Base-by-base conservation (phyloP, 2,113 vertebrate genomes). In the Falcunculus frontatus region DNA sequence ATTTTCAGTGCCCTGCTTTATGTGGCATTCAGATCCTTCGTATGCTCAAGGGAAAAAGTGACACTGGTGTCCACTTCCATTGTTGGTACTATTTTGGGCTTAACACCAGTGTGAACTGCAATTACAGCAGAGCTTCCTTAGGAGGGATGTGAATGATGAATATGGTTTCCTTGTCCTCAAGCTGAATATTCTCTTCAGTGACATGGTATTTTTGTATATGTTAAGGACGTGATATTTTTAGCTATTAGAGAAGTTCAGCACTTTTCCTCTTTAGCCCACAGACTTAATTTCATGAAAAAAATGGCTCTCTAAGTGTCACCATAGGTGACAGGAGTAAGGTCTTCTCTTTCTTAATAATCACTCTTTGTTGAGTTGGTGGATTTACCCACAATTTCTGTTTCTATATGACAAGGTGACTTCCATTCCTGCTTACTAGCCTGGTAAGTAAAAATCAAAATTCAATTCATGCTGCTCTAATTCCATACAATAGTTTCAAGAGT, bases 41-140 rank as follows among this genome's bases (percentile, higher is more conserved):
- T 67, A 13, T 62, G 52, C 63, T 95, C 37, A 73, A 85, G 68
- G 90, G 86, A 53, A 94, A 96, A 96, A 86, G 19, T 83, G 46
- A 74, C 76, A 74, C 46, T 75, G 32, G 17, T 35, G 39, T 50
- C 79, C 14, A 23, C n/a, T 70, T 81, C 90, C 63, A 85, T 64
- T 94, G 91, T 90, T 59, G 64, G 55, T 82, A 52, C 88, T 97
- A 94, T 97, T 98, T 97, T 96, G 78, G 59, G 41, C 72, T 84
- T 65, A 50, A 79, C 18, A 70, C 5, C 35, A 11, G 25, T 29
- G 29, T 44, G 52, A 74, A 29, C 68, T 64, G 76, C 68, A 95
- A 29, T 95, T 72, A 89, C 35, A 80, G 70, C 47, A 89, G 44
- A 81, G 83, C 84, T 97, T 97, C 97, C 95, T 95, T 83, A 74